Percentiles rank a stretch among this genome's conserved stretches.
These are phyloP conservation scores for Eupithecia subfuscata DNA, from an alignment of 2,888 invertebrate genomes.

Conservation along the genomic window DNA sequence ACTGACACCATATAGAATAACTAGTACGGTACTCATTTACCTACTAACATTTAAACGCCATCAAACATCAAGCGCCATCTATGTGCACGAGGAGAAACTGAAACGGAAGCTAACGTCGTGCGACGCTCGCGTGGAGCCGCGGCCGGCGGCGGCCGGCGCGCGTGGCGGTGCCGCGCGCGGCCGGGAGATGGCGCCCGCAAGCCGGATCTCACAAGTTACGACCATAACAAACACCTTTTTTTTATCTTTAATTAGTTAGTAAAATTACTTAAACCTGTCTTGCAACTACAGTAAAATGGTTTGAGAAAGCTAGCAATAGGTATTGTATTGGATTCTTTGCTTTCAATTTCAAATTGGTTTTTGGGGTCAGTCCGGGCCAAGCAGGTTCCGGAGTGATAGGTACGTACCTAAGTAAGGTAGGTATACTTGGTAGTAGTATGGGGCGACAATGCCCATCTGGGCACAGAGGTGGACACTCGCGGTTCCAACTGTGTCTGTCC, in stretches of 20 bases:
- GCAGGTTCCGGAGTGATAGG: not conserved
- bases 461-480: too few relatives aligned
- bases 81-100: not conserved
- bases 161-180: not conserved
- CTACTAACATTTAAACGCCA: too few relatives aligned
- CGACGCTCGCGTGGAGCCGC: not conserved
- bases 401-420: not conserved
- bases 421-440: too few relatives aligned
- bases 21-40: too few relatives aligned
- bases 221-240: not conserved
- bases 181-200: not conserved
- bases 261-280: not conserved
- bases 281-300: not conserved
- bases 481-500: too few relatives aligned
- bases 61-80: not conserved
- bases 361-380: not conserved
- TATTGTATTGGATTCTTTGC: not conserved
- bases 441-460: too few relatives aligned
- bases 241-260: not conserved
- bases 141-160: not conserved
- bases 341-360: conserved; percentile 2
- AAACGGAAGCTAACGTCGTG: not conserved
- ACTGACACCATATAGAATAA: too few relatives aligned
- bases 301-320: not conserved
- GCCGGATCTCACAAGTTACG: not conserved